Conservation (phyloP, 2,888 invertebrate species). For the Amphipoea lucens region DNA sequence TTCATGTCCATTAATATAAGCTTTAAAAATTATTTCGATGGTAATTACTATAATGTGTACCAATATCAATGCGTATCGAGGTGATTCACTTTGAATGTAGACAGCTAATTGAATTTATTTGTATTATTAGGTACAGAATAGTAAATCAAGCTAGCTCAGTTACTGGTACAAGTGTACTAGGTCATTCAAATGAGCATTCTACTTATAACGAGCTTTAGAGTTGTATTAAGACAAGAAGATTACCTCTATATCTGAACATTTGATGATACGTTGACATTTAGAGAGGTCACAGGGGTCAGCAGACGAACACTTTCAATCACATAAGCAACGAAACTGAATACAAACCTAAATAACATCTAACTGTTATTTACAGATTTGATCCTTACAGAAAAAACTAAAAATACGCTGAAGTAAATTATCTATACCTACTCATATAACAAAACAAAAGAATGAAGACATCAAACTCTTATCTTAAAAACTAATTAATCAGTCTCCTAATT, state of each 20-base stretch:
- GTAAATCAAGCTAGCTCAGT: neutral
- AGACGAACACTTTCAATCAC: slow-evolving; percentile 31
- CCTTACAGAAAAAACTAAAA: neutral
- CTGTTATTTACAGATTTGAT: neutral
- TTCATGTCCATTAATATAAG: slow-evolving; percentile 36
- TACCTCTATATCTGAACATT: slow-evolving; percentile 16
- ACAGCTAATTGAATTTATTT: slow-evolving; percentile 6
- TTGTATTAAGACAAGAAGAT: slow-evolving; percentile 15
- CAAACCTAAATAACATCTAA: neutral
- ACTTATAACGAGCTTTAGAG: neutral
- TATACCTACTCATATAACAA: neutral
- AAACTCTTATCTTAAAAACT: slow-evolving; percentile 17
- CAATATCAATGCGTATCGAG: slow-evolving; percentile 15
- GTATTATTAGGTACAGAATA: neutral
- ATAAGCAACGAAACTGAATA: slow-evolving; percentile 10
- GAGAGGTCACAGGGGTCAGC: slow-evolving; percentile 39
- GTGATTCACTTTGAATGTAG: slow-evolving; percentile 31
- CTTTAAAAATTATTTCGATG: slow-evolving; percentile 18
- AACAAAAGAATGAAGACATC: slow-evolving; percentile 21
- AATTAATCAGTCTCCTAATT: neutral
- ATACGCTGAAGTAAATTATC: neutral
- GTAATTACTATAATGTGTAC: slow-evolving; percentile 32
- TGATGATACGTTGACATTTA: slow-evolving; percentile 41
- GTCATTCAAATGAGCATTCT: neutral
- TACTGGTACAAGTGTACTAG: neutral